Conservation (phyloP, 1,140 invertebrate genomes). For the Laupala kohalensis region DNA sequence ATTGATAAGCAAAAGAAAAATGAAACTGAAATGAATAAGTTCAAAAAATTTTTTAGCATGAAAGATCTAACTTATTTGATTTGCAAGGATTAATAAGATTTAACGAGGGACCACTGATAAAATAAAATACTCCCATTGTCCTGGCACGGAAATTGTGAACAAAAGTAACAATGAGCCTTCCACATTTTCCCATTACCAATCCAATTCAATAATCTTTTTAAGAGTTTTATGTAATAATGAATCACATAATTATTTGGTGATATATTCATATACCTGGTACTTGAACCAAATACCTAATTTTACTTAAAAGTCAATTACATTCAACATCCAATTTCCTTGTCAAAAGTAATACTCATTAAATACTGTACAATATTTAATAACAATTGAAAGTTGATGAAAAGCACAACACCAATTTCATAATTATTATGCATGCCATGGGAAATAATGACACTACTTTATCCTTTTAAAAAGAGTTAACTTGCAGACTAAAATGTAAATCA, state of each 20-base stretch:
- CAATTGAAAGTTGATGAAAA: background rate
- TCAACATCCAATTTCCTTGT: background rate
- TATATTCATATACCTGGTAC: background rate
- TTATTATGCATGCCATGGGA: background rate
- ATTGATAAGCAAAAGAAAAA: too few species aligned
- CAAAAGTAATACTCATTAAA: constrained; percentile 1
- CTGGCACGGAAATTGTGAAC: background rate
- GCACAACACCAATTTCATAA: constrained; percentile 2
- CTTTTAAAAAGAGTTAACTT: background rate
- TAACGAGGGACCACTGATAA: background rate
- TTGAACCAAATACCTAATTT: background rate
- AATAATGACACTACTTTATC: background rate
- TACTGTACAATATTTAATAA: background rate
- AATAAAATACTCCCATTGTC: background rate
- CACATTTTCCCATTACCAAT: background rate
- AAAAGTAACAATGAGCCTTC: background rate
- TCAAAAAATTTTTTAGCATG: too few species aligned
- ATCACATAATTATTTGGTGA: background rate
- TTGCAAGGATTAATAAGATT: too few species aligned
- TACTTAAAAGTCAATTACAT: background rate
- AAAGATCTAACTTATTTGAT: too few species aligned
- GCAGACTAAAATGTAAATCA: background rate
- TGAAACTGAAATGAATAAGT: too few species aligned
- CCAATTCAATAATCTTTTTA: background rate
- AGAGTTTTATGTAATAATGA: background rate